These are phyloP conservation scores for Aleiodes alternator DNA, from an alignment of 2,888 invertebrate genomes.

Conservation along the genomic window DNA sequence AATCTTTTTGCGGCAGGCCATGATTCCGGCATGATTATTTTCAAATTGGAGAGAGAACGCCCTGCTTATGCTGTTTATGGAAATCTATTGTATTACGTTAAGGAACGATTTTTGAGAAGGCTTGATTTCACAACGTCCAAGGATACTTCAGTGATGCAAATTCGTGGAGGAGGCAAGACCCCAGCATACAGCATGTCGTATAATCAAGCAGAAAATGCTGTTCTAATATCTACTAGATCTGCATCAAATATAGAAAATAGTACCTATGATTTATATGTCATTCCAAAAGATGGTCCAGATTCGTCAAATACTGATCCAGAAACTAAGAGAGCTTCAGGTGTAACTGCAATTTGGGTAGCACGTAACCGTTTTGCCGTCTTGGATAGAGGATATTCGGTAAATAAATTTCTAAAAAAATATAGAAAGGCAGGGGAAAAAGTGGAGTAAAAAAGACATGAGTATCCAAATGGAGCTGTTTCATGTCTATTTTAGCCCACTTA, in stretches of 20 bases:
- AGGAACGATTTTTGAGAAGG: slow-evolving; percentile 92
- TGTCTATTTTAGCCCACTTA: too few species aligned
- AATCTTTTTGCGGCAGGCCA: slow-evolving; percentile 99
- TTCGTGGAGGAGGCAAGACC: slow-evolving; percentile 87
- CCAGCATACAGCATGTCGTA: slow-evolving; percentile 93
- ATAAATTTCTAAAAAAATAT: slow-evolving; percentile 55
- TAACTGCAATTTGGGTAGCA: slow-evolving; percentile 97
- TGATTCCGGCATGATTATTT: slow-evolving; percentile 95
- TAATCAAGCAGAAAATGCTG: slow-evolving; percentile 97
- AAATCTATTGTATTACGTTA: slow-evolving; percentile 96
- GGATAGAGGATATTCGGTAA: slow-evolving; percentile 92
- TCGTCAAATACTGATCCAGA: slow-evolving; percentile 78
- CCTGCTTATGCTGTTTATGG: slow-evolving; percentile 97
- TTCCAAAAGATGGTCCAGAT: slow-evolving; percentile 83
- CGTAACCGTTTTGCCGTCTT: slow-evolving; percentile 98
- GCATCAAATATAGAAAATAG: slow-evolving; percentile 90
- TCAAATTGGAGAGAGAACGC: slow-evolving; percentile 92
- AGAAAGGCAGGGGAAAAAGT: too few species aligned
- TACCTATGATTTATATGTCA: slow-evolving; percentile 94
- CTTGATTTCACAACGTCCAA: slow-evolving; percentile 96
- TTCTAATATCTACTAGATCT: slow-evolving; percentile 87
- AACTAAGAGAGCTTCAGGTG: slow-evolving; percentile 90
- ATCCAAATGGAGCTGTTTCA: too few species aligned
- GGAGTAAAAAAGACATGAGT: too few species aligned
- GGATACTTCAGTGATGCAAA: slow-evolving; percentile 94